Evolutionary conservation across 2,797 vertebrate species (phyloP), one percentile per base, ranked within the genome.

Genomic region (Vireo griseus): DNA sequence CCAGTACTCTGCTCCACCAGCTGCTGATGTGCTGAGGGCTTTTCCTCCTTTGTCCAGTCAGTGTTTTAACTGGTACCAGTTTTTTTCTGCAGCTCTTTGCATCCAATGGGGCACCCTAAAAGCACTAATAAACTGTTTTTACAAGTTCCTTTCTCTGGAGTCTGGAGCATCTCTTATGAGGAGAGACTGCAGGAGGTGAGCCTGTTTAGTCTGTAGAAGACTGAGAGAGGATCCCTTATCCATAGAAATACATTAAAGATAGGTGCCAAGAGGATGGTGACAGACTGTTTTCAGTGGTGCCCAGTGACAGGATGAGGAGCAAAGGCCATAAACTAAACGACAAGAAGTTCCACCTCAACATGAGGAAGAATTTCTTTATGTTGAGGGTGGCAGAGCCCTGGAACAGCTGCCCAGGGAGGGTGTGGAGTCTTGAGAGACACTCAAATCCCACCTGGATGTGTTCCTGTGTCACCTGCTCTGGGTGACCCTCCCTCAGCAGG

Each of bases 391-490:
- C n/a, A 58, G 59, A 51, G 59, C 45, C 2, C 11, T 39, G 51
- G 54, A 39, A 65, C 24, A 51, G n/a, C n/a, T 72, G 51, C 24
- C 22, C 37, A 25, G 12, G 51, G 39, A 65, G n/a, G 7, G 10
- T 0, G 0, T 33, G 29, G 40, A 40, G 24, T 47, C 9, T n/a
- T 1, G 0, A 12, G 35, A 21, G 45, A 51, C 24, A 21, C 15
- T 29, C 22, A 65, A 1, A 7, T 5, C 18, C 10, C 6, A 58
- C 28, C 22, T 65, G 45, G 26, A 37, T 0, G 1, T 7, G 22
- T 71, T 72, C 58, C 37, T 79, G 44, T n/a, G n/a, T 25, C 51
- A 65, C 39, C 51, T 58, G 44, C 28, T 37, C 28, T 44, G 45
- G n/a, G n/a, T 44, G 28, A 44, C 28, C 21, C 37, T 57, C 35